Base-by-base conservation (phyloP, 2,888 invertebrate genomes). In the Amblyjoppa fuscipennis region DNA sequence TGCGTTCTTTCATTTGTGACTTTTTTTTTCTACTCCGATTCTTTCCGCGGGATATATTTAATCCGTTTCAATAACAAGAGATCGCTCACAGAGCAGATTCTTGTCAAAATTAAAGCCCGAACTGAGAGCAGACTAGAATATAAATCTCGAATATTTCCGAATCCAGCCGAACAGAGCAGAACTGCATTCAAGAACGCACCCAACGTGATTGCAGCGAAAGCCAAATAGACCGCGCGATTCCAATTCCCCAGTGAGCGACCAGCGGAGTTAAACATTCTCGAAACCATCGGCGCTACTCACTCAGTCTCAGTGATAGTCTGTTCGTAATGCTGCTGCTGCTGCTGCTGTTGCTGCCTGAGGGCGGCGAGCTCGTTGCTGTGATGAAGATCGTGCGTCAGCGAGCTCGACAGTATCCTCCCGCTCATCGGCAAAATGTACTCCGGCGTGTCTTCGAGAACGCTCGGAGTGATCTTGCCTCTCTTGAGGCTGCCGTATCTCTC, bases 221-320 rank as follows among this genome's bases (percentile, higher is more conserved):
- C 41, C 41, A 11, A 2, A 11, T 41, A 41, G 41, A 41, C 41
- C 41, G 41, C 11, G 41, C 11, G 11, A 11, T 38, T 41, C 41
- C 41, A 41, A 41, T 41, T 41, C 41, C 2, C 41, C 25, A 9
- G 25, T 20, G 9, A n/a, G n/a, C 56, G 56, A 56, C 9, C 3
- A 25, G 20, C 20, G 9, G 9, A 25, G 25, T 56, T 56, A 56
- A 9, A 56, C 71, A 69, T 84, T 53, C 71, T 68, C 70, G 56
- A 80, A 87, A 66, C 56, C 38, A 7, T 83, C 20, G 74, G 86
- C 74, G 66, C 1, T 85, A 92, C 93, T 93, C 82, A 94, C 94
- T 94, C 94, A 82, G 94, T 93, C 89, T 94, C 94, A 0, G 92
- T 91, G 73, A 94, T 94, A 20, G 94, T 93, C 45, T 93, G 93